Evolutionary conservation across 92 coral and sea anemone species (phyloP), one percentile per base, ranked within the genome.

Genomic region (Heteractis magnifica): DNA sequence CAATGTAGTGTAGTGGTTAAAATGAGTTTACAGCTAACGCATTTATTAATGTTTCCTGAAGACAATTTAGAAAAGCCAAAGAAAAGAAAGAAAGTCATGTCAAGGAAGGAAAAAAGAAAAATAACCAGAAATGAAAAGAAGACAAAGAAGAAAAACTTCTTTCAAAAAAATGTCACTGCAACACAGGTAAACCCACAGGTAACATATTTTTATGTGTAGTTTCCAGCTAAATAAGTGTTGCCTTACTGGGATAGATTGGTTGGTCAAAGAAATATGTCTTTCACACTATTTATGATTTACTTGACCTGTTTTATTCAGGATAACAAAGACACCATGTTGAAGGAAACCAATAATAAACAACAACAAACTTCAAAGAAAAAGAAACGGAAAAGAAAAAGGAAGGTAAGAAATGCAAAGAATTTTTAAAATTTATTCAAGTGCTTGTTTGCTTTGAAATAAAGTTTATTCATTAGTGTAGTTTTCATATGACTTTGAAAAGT

Each of bases 21-120:
- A 34, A 34, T 51, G 44, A 51, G 10, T 59, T 48, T 16, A 53
- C 18, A 71, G 5, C 1, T 49, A 26, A 2, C 10, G 5, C 18
- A 58, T 81, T 15, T 49, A 15, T 6, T 20, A 55, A 12, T 65
- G 49, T 7, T 5, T 65, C 21, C 59, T 26, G 9, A 44, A 80
- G 83, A 80, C 49, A 11, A 75, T 60, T 44, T 75, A 6, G 65
- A 7, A 5, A 41, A 41, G 56, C 87, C 83, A 64, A 84, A 90
- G 65, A 81, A 68, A 75, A 60, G 65, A 74, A 87, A 70, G 81
- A 90, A 79, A 52, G 55, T 12, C 14, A 26, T 83, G 20, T 79
- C 92, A 58, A 84, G 93, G 64, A 90, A 76, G 81, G 87, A 70
- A 55, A 72, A 75, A 23, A 87, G 93, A 81, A 81, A 65, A 49